Evolutionary conservation across 2,113 vertebrate species (phyloP), one percentile per base, ranked within the genome.

Genomic region (Sialia sialis): DNA sequence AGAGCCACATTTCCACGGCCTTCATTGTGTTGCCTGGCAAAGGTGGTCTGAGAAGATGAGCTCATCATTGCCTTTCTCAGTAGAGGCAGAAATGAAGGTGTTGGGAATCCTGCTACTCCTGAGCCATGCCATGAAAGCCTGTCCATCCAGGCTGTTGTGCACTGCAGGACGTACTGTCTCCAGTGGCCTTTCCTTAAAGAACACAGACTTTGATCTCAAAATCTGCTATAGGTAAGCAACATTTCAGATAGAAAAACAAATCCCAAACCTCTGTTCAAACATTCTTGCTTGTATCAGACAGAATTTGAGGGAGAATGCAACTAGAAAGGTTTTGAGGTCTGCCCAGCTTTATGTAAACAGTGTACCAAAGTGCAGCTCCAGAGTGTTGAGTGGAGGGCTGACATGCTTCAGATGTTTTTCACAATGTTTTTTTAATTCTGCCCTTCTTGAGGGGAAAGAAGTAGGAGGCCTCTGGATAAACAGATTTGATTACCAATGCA

Each of bases 381-480:
- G 64, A 29, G 44, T 2, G 3, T 39, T 62, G 77, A 89, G 66
- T 5, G 21, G 25, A 68, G 44, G 66, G 64, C 58, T 95, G 84
- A 84, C 49, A 76, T 29, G 70, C 81, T 79, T 92, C 93, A 94
- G 69, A 18, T 0, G 1, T 55, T 94, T 82, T 39, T 39, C 74
- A 89, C 90, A 70, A 54, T 44, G 38, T 73, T 76, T 66, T 82
- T 92, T 92, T 96, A 82, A n/a, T 93, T 82, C 58, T 87, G 32
- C 38, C 4, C 0, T 92, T 85, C 81, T 91, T 64, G 58, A 73
- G 46, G 46, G 54, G 29, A 66, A 68, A 76, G 49, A 58, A 60
- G 27, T 9, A 82, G 66, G 89, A 73, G 66, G 74, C 62, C 77
- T 76, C 62, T 82, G 63, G 60, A 38, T 89, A 92, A 95, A 54